Evolutionary conservation across 2,113 vertebrate genomes (phyloP).

Genomic region (Rhea pennata): DNA sequence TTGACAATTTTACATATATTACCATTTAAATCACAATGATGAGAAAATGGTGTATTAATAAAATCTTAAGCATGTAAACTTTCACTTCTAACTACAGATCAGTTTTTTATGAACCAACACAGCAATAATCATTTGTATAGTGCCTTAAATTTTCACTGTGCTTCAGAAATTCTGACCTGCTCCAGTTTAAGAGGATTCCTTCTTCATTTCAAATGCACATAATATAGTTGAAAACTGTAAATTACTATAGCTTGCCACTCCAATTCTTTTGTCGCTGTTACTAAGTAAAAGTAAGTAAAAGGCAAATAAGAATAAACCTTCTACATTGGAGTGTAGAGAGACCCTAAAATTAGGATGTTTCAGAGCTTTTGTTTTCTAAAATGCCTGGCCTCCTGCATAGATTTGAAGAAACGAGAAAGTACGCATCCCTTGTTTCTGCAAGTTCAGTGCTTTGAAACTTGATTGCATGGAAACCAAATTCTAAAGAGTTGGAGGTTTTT

Average conservation of each 20-base stretch:
- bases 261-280: neutral
- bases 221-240: neutral
- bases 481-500: too few relatives aligned
- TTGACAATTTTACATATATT: neutral
- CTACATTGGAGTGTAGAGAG: neutral
- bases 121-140: neutral
- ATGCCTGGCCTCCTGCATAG: neutral
- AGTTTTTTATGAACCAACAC: neutral
- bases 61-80: neutral
- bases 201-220: neutral
- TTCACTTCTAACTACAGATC: neutral
- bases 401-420: neutral
- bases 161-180: neutral
- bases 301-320: neutral
- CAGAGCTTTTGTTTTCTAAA: neutral
- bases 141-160: neutral
- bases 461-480: neutral
- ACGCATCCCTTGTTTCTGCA: neutral
- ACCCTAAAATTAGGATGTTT: neutral
- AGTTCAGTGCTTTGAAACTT: neutral
- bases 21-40: neutral
- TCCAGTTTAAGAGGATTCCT: neutral
- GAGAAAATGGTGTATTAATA: neutral
- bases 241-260: neutral
- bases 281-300: neutral